These are phyloP conservation scores for Matsumurasca onukii DNA, from an alignment of 1,140 invertebrate species.

Conservation along the genomic window DNA sequence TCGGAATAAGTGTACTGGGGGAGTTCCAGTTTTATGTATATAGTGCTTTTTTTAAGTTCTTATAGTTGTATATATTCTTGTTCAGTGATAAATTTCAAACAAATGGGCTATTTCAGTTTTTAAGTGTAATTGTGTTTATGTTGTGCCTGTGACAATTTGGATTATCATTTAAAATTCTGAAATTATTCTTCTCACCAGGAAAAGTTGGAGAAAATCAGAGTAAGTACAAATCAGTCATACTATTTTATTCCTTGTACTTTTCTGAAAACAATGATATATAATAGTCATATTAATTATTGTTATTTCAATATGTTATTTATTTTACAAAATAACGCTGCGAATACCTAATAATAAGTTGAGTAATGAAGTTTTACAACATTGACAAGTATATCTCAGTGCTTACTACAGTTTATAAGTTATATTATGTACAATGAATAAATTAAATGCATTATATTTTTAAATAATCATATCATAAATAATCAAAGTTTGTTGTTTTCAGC, in stretches of 20 bases:
- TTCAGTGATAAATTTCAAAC: background rate
- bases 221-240: background rate
- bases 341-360: too few species aligned
- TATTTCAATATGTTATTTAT: too few species aligned
- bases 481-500: too few species aligned
- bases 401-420: too few species aligned
- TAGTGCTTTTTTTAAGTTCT: background rate
- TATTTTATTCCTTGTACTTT: background rate
- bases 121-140: background rate
- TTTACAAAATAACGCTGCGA: too few species aligned
- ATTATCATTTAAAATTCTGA: background rate
- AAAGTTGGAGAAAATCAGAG: background rate
- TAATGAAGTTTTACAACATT: too few species aligned
- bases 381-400: too few species aligned
- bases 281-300: too few species aligned
- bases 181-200: background rate
- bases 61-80: background rate
- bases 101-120: background rate
- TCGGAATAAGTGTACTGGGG: background rate
- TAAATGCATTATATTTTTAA: too few species aligned
- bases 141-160: background rate
- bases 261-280: slow-evolving; percentile 22
- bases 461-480: too few species aligned
- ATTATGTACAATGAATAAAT: too few species aligned
- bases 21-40: background rate